These are phyloP conservation scores for Babyrousa celebensis DNA, from an alignment of 2,797 vertebrate species.

Conservation along the genomic window DNA sequence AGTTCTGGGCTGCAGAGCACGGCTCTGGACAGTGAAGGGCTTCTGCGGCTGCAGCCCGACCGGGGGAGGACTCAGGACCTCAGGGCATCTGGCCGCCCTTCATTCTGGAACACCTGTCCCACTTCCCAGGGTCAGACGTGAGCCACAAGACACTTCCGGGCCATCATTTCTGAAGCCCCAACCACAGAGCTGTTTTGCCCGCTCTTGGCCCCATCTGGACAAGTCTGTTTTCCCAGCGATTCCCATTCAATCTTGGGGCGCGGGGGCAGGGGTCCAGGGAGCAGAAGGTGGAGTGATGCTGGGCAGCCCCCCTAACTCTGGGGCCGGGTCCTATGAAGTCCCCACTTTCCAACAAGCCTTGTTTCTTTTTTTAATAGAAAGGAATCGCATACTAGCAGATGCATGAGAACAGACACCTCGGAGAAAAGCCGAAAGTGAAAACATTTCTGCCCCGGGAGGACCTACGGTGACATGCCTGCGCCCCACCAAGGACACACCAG, in stretches of 20 bases:
- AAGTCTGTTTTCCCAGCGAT: not conserved
- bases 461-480: fast-evolving
- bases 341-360: not conserved
- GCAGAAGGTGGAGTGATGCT: fast-evolving
- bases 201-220: fast-evolving
- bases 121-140: not conserved
- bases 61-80: not conserved
- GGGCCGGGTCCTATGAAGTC: not conserved
- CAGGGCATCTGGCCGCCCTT: not conserved
- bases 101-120: not conserved
- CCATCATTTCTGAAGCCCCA: not conserved
- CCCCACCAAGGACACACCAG: fast-evolving
- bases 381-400: too few relatives aligned
- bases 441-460: fast-evolving
- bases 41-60: not conserved
- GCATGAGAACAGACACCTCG: too few relatives aligned
- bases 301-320: fast-evolving
- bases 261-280: fast-evolving
- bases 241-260: not conserved
- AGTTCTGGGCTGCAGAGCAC: not conserved
- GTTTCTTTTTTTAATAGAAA: not conserved
- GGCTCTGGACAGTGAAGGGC: fast-evolving
- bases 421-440: not conserved
- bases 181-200: fast-evolving
- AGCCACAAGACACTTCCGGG: too few relatives aligned